These are phyloP conservation scores for Caenorhabditis tropicalis DNA, from an alignment of 1,140 invertebrate species.

Conservation along the genomic window DNA sequence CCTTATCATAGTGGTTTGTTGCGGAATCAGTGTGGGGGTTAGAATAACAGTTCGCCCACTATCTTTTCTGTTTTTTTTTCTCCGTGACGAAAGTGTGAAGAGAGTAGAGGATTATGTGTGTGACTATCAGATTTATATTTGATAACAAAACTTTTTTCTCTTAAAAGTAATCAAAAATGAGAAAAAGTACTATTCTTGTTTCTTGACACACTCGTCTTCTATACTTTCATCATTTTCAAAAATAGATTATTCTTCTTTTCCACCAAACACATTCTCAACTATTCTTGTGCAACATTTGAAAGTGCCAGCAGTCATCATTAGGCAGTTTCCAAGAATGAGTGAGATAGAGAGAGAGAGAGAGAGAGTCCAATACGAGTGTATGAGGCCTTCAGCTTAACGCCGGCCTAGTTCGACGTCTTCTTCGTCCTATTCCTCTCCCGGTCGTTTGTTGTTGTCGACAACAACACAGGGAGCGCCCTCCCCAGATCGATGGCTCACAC, in stretches of 20 bases:
- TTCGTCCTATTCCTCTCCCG: neutral
- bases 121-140: neutral
- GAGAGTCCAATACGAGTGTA: neutral
- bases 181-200: neutral
- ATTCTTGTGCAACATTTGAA: slow-evolving; percentile 18
- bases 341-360: neutral
- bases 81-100: slow-evolving; percentile 4
- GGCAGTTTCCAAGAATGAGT: neutral
- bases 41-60: slow-evolving; percentile 18
- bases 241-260: neutral
- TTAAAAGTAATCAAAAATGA: neutral
- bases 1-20: slow-evolving; percentile 13
- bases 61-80: neutral
- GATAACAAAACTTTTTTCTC: neutral
- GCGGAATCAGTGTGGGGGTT: slow-evolving; percentile 1
- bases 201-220: neutral
- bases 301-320: slow-evolving; percentile 26
- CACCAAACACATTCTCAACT: neutral
- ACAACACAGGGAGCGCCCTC: slow-evolving; percentile 8
- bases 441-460: slow-evolving; percentile 28
- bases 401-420: neutral
- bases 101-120: slow-evolving; percentile 29
- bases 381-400: neutral
- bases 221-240: neutral
- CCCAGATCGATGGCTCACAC: slow-evolving; percentile 36